phyloP scores from a whole-genome alignment of 2,888 invertebrate genomes.

The Agrochola lychnidis region DNA sequence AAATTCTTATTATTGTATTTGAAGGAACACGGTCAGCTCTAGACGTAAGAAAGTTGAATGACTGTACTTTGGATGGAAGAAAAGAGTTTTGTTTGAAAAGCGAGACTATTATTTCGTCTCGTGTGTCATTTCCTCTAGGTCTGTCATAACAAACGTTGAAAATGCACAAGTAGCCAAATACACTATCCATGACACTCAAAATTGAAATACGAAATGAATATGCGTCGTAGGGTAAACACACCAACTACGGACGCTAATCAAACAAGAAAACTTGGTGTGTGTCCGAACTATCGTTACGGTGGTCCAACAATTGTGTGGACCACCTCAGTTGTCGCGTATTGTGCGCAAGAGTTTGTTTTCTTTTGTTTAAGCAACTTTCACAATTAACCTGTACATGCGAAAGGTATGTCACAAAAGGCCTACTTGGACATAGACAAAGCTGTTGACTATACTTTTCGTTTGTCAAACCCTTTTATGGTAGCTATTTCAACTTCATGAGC shows the following conservation, averaged over 20 bases:
- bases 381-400: slow-evolving; percentile 83
- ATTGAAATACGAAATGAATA: slow-evolving; percentile 68
- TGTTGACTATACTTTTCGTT: slow-evolving; percentile 45
- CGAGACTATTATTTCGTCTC: slow-evolving; percentile 3
- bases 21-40: background rate
- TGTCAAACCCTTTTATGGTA: slow-evolving; percentile 43
- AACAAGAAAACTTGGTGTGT: slow-evolving; percentile 81
- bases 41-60: background rate
- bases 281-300: slow-evolving; percentile 77
- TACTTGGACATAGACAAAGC: slow-evolving; percentile 55
- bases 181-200: slow-evolving; percentile 57
- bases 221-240: slow-evolving; percentile 77
- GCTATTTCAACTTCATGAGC: slow-evolving; percentile 31
- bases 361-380: slow-evolving; percentile 87
- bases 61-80: background rate
- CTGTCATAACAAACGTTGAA: slow-evolving; percentile 17
- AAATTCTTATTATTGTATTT: slow-evolving; percentile 7
- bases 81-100: slow-evolving; percentile 16
- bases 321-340: slow-evolving; percentile 78
- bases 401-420: slow-evolving; percentile 62
- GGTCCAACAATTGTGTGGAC: slow-evolving; percentile 80
- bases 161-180: slow-evolving; percentile 59
- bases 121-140: slow-evolving; percentile 26
- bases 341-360: slow-evolving; percentile 69
- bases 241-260: slow-evolving; percentile 79